Percentiles rank a stretch among this genome's conserved stretches.
phyloP scores from a whole-genome alignment of 2,113 vertebrate genomes.

The Cephalopterus ornatus region DNA sequence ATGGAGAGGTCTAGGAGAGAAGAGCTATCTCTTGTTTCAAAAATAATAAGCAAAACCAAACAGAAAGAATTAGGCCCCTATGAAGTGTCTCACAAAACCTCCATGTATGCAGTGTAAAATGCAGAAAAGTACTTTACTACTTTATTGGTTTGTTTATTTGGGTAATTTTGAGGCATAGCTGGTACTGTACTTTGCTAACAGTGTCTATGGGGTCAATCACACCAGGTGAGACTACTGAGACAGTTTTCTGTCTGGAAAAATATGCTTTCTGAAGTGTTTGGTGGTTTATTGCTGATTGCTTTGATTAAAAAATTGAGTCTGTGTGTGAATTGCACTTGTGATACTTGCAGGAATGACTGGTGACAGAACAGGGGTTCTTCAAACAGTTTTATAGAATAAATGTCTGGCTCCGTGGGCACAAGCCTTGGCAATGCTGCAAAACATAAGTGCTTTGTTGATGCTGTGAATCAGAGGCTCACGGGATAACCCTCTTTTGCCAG shows the following conservation, averaged over 20 bases:
- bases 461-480: background rate
- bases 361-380: background rate
- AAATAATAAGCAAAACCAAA: background rate
- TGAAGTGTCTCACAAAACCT: background rate
- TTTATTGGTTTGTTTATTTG: background rate
- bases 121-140: background rate
- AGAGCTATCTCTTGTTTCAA: background rate
- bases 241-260: background rate
- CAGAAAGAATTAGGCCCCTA: background rate
- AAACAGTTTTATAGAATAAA: background rate
- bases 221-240: background rate
- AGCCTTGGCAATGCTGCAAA: background rate
- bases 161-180: background rate
- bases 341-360: background rate
- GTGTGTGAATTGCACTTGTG: background rate
- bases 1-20: background rate
- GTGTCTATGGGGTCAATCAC: background rate
- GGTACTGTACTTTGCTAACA: background rate
- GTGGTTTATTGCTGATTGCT: background rate
- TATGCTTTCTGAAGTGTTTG: background rate
- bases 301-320: background rate
- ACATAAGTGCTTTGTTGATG: background rate
- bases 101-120: background rate
- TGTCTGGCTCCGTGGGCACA: background rate
- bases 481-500: background rate